Percentiles rank a stretch among this genome's conserved stretches.
Conservation (phyloP, 30 jellyfish, hydroid and myxozoan genomes). For the Hydra vulgaris region DNA sequence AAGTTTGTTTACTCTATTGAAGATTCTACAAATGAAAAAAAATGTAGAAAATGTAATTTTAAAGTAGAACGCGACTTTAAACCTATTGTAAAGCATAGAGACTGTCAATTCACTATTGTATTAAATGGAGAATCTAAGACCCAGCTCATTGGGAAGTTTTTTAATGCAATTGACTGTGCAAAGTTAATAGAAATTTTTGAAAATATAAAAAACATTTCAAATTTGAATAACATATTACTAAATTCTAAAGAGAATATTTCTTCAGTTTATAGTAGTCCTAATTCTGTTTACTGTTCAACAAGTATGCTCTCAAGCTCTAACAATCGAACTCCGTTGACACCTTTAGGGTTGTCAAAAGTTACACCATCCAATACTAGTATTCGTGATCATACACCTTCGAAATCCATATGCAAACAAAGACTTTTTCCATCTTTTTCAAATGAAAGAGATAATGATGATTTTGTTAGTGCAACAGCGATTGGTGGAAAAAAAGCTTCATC, state of each 20-base stretch:
- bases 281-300: no score
- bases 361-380: neutral
- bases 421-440: neutral
- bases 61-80: neutral
- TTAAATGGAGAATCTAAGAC: no score
- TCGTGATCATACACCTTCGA: neutral
- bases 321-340: conserved; percentile 1
- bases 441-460: neutral
- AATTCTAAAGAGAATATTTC: neutral
- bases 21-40: neutral
- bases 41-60: neutral
- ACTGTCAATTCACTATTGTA: neutral
- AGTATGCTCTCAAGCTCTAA: no score
- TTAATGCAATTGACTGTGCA: neutral
- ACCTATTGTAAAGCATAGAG: neutral
- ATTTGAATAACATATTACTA: neutral
- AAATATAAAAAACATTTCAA: neutral
- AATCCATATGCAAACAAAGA: no score
- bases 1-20: neutral
- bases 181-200: neutral
- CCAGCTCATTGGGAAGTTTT: neutral
- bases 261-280: neutral
- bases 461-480: neutral
- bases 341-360: neutral
- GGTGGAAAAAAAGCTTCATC: neutral